Conservation (phyloP, 2,797 vertebrate genomes). For the Brachymystax lenok region DNA sequence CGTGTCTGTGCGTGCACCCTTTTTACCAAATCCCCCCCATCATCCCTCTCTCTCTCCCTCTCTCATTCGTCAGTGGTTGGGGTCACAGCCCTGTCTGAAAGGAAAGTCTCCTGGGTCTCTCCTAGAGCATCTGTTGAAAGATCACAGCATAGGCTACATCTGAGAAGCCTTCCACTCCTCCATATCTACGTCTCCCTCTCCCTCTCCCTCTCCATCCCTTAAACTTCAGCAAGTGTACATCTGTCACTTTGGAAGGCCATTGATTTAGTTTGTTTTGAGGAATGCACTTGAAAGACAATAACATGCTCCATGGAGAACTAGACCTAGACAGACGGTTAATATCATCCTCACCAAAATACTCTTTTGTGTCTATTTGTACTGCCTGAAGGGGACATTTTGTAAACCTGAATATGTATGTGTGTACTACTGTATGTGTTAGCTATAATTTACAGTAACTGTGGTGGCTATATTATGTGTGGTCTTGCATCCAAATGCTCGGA, state of each 20-base stretch:
- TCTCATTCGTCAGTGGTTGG: conserved; percentile 69
- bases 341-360: conserved; percentile 59
- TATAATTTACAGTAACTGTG: conserved; percentile 56
- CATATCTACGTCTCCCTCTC: conserved; percentile 26
- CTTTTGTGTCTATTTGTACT: conserved; percentile 52
- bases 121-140: conserved; percentile 72
- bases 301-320: conserved; percentile 54
- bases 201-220: conserved; percentile 40
- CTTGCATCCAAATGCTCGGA: conserved; percentile 50
- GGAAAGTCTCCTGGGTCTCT: conserved; percentile 66
- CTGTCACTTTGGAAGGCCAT: conserved; percentile 69
- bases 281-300: conserved; percentile 73
- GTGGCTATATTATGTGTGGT: conserved; percentile 52
- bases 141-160: conserved; percentile 69
- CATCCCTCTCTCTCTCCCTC: conserved; percentile 64
- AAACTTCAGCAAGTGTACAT: conserved; percentile 60
- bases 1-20: conserved; percentile 31
- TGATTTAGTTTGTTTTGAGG: conserved; percentile 66
- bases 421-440: conserved; percentile 47
- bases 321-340: conserved; percentile 50
- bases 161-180: conserved; percentile 64
- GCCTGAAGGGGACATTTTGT: conserved; percentile 57
- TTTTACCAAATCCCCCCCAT: conserved; percentile 58
- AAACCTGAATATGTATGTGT: conserved; percentile 60
- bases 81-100: conserved; percentile 75